phyloP scores from a whole-genome alignment of 64 coral and sea anemone genomes.

The Montipora efflorescens region DNA sequence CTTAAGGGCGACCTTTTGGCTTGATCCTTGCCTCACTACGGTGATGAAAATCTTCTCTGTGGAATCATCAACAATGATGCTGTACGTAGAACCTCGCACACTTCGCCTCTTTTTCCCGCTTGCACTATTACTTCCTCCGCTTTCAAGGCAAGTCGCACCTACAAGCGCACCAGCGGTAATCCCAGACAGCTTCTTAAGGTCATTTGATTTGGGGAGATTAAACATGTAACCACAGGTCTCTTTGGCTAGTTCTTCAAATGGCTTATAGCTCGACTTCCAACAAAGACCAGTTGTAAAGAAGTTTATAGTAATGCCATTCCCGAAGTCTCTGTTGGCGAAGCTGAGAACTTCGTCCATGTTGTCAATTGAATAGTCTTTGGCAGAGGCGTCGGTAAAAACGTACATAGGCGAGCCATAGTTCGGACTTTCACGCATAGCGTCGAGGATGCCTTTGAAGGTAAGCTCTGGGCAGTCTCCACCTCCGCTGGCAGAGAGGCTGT shows the following conservation, averaged over 20 bases:
- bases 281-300: conserved; percentile 32
- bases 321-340: background rate
- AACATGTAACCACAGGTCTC: conserved; percentile 77
- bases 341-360: background rate
- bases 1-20: conserved; percentile 47
- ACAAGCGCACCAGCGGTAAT: conserved; percentile 8
- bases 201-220: background rate
- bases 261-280: conserved; percentile 14
- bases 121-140: background rate
- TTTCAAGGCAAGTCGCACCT: conserved; percentile 27
- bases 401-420: conserved; percentile 47
- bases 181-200: conserved; percentile 41
- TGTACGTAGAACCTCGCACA: conserved; percentile 27
- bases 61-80: conserved; percentile 70
- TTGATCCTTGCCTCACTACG: conserved; percentile 35
- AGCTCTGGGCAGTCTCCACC: conserved; percentile 74
- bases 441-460: conserved; percentile 57
- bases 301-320: conserved; percentile 36
- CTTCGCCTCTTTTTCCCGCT: conserved; percentile 7
- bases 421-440: conserved; percentile 11
- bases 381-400: conserved; percentile 68
- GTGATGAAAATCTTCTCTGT: conserved; percentile 69
- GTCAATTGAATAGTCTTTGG: conserved; percentile 17
- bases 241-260: conserved; percentile 48
- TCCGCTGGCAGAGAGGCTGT: background rate